phyloP scores from a whole-genome alignment of 2,888 invertebrate species.

The Linnaemya tessellans region DNA sequence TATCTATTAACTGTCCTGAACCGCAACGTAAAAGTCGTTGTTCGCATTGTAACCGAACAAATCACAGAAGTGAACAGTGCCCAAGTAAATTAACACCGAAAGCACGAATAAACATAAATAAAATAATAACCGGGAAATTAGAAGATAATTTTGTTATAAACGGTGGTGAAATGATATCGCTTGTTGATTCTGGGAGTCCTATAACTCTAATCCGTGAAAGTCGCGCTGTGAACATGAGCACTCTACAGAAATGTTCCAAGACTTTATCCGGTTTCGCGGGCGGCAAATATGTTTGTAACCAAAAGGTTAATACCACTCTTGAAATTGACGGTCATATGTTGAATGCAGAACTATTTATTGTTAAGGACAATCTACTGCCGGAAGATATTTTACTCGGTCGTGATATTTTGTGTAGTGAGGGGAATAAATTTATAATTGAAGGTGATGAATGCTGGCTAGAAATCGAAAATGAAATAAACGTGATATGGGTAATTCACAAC shows the following conservation, averaged over 20 bases:
- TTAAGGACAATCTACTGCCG: no score
- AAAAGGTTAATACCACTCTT: not conserved
- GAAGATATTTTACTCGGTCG: no score
- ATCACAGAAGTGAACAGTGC: slow-evolving; percentile 5
- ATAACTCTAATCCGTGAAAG: not conserved
- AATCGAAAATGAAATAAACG: no score
- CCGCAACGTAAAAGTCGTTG: slow-evolving; percentile 10
- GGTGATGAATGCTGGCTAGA: no score
- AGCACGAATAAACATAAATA: no score
- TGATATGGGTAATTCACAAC: no score
- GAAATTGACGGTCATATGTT: no score
- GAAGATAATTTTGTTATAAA: not conserved
- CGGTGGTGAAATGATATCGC: not conserved
- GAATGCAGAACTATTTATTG: no score
- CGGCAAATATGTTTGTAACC: slow-evolving; percentile 16
- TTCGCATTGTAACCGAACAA: slow-evolving; percentile 17
- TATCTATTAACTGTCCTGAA: slow-evolving; percentile 1
- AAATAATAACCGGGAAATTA: no score
- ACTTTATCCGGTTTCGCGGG: not conserved
- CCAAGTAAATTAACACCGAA: not conserved
- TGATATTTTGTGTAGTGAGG: no score
- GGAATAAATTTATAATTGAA: no score
- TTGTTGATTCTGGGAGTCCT: not conserved
- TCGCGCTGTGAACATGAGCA: not conserved
- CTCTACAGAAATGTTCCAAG: not conserved